Percentiles rank a stretch among this genome's conserved stretches.
phyloP scores from a whole-genome alignment of 2,888 invertebrate genomes.

The Xylota segnis region DNA sequence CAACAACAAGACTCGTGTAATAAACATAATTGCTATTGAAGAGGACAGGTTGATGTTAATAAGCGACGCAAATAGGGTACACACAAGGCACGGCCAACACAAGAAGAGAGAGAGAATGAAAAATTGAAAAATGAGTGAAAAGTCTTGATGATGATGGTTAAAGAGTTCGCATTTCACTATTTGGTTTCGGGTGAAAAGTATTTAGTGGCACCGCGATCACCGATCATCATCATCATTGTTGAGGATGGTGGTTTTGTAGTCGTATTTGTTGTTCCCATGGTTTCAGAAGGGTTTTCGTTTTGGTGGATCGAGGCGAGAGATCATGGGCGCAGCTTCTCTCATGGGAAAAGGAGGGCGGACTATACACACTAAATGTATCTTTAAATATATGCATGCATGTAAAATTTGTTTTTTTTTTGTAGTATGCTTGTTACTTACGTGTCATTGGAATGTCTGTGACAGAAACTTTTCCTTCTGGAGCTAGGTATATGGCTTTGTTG shows the following conservation, averaged over 20 bases:
- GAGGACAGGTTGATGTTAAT: constrained; percentile 74
- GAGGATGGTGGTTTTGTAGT: not conserved
- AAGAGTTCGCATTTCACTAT: constrained; percentile 69
- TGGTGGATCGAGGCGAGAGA: not conserved
- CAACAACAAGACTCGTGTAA: constrained; percentile 38
- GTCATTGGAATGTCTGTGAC: constrained; percentile 84
- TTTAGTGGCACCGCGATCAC: constrained; percentile 58
- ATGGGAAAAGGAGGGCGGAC: too few species aligned
- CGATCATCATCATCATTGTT: constrained; percentile 28
- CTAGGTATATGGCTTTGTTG: constrained; percentile 84
- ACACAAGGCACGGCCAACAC: not conserved
- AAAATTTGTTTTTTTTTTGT: constrained; percentile 4
- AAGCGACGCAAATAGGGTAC: constrained; percentile 65
- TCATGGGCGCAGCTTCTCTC: not conserved
- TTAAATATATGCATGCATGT: constrained; percentile 32
- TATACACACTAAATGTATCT: constrained; percentile 49
- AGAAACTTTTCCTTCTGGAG: constrained; percentile 85
- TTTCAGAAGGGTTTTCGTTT: constrained; percentile 31
- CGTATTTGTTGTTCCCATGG: constrained; percentile 71
- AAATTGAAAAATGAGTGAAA: constrained; percentile 8
- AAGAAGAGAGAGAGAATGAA: constrained; percentile 13
- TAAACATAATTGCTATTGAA: constrained; percentile 66
- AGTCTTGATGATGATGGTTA: constrained; percentile 34
- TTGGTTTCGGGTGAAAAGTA: constrained; percentile 70
- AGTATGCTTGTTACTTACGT: constrained; percentile 81